Conservation (phyloP, 30 jellyfish, hydroid and myxozoan species). For the Mastigias papua region DNA sequence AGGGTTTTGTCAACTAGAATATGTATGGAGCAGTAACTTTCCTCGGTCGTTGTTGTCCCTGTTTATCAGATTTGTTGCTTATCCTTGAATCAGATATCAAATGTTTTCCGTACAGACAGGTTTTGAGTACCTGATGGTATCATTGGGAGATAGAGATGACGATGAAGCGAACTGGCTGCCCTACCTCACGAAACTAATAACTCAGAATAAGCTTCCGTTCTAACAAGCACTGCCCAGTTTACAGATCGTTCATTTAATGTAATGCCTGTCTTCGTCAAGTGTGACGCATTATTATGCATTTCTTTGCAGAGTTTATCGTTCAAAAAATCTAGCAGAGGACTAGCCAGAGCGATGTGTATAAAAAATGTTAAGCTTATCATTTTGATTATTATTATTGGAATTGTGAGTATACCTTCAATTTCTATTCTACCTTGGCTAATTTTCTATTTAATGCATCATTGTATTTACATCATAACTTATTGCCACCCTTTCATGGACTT, state of each 20-base stretch:
- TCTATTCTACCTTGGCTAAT: not conserved
- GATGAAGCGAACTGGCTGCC: too few relatives aligned
- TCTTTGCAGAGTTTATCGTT: constrained; percentile 75
- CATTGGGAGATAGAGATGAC: too few relatives aligned
- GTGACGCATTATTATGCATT: not conserved
- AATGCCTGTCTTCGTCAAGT: too few relatives aligned
- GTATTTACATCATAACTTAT: not conserved
- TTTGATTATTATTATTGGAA: constrained; percentile 51
- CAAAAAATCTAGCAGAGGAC: constrained; percentile 88
- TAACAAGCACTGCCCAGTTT: too few relatives aligned
- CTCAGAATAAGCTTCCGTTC: too few relatives aligned
- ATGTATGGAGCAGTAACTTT: not conserved
- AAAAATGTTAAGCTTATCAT: constrained; percentile 83
- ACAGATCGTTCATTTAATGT: too few relatives aligned
- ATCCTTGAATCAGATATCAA: too few relatives aligned
- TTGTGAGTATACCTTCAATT: constrained; percentile 60
- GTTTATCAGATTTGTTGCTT: too few relatives aligned
- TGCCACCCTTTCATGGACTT: not conserved
- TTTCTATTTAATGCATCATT: not conserved
- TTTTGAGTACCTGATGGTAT: too few relatives aligned
- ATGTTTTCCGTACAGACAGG: too few relatives aligned
- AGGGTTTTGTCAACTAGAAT: not conserved
- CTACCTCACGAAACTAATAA: too few relatives aligned
- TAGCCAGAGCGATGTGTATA: constrained; percentile 90
- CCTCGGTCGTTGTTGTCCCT: too few relatives aligned